Evolutionary conservation across 2,113 vertebrate genomes (phyloP).

Genomic region (Xerus inauris): DNA sequence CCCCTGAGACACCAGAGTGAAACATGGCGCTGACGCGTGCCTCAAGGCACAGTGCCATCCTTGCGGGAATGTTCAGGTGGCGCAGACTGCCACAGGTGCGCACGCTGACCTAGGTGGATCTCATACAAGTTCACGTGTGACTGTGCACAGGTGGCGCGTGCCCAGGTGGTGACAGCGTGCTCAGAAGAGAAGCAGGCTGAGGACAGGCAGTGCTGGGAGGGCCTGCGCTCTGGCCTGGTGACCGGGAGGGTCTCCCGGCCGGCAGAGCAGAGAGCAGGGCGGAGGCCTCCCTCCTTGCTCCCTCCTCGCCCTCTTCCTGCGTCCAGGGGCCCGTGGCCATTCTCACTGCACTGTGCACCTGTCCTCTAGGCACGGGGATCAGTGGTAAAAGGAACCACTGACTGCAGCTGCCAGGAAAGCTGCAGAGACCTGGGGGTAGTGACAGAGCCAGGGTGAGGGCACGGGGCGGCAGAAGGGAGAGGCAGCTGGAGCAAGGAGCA

Average conservation of each 20-base stretch:
- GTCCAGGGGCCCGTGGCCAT: background rate
- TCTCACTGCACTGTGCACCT: background rate
- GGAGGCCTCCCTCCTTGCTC: background rate
- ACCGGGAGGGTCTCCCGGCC: background rate
- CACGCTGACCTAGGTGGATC: no score
- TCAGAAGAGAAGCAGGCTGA: background rate
- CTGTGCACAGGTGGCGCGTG: background rate
- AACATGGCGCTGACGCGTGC: background rate
- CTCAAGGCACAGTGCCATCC: background rate
- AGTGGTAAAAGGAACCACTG: background rate
- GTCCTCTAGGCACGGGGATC: background rate
- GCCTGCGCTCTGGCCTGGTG: fast-evolving
- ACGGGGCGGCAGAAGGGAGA: no score
- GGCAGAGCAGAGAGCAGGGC: background rate
- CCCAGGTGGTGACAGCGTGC: background rate
- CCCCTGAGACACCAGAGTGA: background rate
- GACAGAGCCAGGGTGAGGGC: no score
- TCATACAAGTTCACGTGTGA: background rate
- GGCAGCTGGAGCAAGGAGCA: background rate
- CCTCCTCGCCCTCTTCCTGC: background rate
- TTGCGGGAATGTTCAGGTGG: background rate
- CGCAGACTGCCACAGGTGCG: background rate
- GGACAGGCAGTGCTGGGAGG: background rate
- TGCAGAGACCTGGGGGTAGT: background rate
- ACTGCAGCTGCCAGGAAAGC: background rate